Base-by-base conservation (phyloP, 2,888 invertebrate species). In the Diplazon laetatorius region DNA sequence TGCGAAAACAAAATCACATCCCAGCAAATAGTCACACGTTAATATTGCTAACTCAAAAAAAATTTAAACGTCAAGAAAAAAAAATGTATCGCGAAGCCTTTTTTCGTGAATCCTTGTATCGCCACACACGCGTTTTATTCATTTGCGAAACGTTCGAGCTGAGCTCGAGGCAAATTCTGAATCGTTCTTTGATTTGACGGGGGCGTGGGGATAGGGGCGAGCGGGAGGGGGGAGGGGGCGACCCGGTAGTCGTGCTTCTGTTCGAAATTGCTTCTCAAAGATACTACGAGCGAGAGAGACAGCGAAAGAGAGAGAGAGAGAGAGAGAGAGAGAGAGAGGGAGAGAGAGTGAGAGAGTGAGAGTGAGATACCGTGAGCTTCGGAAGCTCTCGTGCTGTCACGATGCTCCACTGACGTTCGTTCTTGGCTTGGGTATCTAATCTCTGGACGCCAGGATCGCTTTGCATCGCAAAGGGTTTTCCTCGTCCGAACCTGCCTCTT, bases 191-290 rank as follows among this genome's bases (percentile, higher is more conserved):
- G 83, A 84, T 85, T 83, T 80, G 76, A 71, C 71, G 66, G n/a
- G n/a, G n/a, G n/a, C n/a, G n/a, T n/a, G n/a, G n/a, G n/a, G n/a
- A n/a, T n/a, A n/a, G n/a, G n/a, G n/a, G n/a, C n/a, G n/a, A n/a
- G n/a, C n/a, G n/a, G n/a, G n/a, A n/a, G n/a, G n/a, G n/a, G n/a
- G n/a, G n/a, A n/a, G n/a, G n/a, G n/a, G n/a, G n/a, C n/a, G n/a
- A n/a, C n/a, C n/a, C 55, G 68, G 78, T 65, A 39, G 55, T 30
- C 42, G 39, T 44, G 69, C 79, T 78, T 72, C 78, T 71, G 55
- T 46, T n/a, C 82, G 82, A 84, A 85, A 86, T 86, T 86, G 84
- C 83, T 86, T 83, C 82, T 69, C 82, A 80, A 82, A 84, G 79
- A 85, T 82, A 82, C 78, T 76, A 48, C 30, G 30, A 30, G 30